These are phyloP conservation scores for Oxyscelio sp. DNA, from an alignment of 2,888 invertebrate genomes.

Conservation along the genomic window DNA sequence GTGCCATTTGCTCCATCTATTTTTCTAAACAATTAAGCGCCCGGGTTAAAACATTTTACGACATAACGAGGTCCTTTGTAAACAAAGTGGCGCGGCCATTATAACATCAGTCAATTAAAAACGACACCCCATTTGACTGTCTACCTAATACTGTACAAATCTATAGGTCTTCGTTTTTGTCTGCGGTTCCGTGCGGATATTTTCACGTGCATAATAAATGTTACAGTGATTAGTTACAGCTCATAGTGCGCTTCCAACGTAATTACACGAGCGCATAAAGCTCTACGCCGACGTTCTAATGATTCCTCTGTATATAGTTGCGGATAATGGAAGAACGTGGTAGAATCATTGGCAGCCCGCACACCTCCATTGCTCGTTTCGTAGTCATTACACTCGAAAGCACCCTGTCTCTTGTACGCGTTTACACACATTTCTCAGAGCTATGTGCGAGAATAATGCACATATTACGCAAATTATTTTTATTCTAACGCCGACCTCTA, in stretches of 20 bases:
- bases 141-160: conserved; percentile 13
- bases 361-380: conserved; percentile 59
- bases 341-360: conserved; percentile 58
- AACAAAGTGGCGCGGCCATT: no score
- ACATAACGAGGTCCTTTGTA: no score
- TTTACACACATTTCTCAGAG: conserved; percentile 14
- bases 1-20: no score
- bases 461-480: neutral
- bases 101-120: neutral
- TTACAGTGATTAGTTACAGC: conserved; percentile 54
- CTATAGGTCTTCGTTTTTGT: conserved; percentile 16
- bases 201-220: conserved; percentile 59
- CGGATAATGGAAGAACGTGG: conserved; percentile 65
- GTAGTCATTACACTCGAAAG: conserved; percentile 62
- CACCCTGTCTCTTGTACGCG: conserved; percentile 30
- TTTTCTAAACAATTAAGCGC: no score
- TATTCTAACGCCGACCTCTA: neutral
- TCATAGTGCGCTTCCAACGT: conserved; percentile 51
- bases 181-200: conserved; percentile 22
- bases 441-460: neutral
- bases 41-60: no score
- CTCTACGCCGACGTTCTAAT: conserved; percentile 50
- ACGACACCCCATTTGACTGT: neutral
- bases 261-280: conserved; percentile 61
- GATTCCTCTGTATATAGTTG: conserved; percentile 60